A percentile compares a stretch with the other conserved stretches of the same genome.
phyloP scores from a whole-genome alignment of 2,113 vertebrate genomes.

The Rhinoptilus africanus region DNA sequence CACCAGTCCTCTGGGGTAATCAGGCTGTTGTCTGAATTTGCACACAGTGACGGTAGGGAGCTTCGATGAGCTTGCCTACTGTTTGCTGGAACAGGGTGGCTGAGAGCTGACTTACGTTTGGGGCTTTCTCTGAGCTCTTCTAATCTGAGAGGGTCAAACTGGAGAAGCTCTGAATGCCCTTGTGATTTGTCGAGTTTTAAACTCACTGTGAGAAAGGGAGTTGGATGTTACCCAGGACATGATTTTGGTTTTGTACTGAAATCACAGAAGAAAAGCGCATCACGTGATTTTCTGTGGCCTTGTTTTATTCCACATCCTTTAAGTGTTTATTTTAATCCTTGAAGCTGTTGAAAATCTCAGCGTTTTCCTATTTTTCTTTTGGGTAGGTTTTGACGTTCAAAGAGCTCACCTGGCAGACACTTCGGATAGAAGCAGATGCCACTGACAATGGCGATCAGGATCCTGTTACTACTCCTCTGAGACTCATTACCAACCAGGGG shows the following conservation, averaged over 20 bases:
- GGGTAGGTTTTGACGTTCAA: slow-evolving; percentile 95
- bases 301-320: neutral
- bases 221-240: neutral
- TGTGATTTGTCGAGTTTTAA: neutral
- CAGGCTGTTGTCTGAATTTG: neutral
- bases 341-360: neutral
- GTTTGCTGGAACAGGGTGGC: neutral
- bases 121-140: neutral
- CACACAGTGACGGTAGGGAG: neutral
- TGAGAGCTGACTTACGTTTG: neutral
- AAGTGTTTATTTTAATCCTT: neutral
- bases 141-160: neutral
- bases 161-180: neutral
- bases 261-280: neutral
- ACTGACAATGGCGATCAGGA: slow-evolving; percentile 91
- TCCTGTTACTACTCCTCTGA: slow-evolving; percentile 86
- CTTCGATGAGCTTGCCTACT: neutral
- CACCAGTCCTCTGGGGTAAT: neutral
- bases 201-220: neutral
- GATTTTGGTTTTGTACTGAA: neutral
- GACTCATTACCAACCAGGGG: slow-evolving; percentile 97
- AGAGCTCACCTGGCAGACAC: slow-evolving; percentile 97
- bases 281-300: neutral
- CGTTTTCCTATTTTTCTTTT: neutral
- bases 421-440: slow-evolving; percentile 93